Conservation (phyloP, 2,797 vertebrate species). For the Pangasius mekongensis region DNA sequence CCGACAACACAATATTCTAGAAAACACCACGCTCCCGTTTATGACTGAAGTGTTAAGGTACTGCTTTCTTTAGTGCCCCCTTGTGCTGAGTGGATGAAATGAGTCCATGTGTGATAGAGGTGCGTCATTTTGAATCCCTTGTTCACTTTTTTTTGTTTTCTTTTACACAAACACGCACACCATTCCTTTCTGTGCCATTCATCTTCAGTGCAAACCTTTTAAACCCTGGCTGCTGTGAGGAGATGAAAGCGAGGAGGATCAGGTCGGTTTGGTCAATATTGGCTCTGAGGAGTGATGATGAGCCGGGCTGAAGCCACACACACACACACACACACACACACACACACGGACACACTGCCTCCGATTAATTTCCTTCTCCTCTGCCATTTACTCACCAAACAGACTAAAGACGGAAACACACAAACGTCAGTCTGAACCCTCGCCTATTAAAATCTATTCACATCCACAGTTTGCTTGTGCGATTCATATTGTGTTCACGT, state of each 20-base stretch:
- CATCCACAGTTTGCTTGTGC: not conserved
- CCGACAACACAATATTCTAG: not conserved
- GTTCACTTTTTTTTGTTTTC: conserved; percentile 39
- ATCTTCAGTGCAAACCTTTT: conserved; percentile 5
- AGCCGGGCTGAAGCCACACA: not conserved
- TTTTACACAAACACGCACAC: conserved; percentile 23
- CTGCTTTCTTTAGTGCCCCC: conserved; percentile 65
- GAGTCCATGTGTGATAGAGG: not conserved
- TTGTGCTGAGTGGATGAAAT: conserved; percentile 58
- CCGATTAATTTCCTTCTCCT: conserved; percentile 59
- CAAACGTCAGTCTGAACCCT: conserved; percentile 6
- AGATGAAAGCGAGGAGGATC: conserved; percentile 19
- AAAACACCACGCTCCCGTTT: not conserved
- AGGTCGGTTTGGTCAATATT: conserved; percentile 78
- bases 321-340: conserved; percentile 37
- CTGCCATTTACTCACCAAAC: conserved; percentile 78
- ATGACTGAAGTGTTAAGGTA: not conserved
- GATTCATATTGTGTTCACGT: conserved; percentile 10
- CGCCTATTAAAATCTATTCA: conserved; percentile 15
- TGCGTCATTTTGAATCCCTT: not conserved
- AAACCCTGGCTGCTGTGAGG: not conserved
- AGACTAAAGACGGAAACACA: conserved; percentile 78
- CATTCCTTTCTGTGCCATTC: not conserved
- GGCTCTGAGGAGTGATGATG: conserved; percentile 72
- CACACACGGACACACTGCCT: conserved; percentile 45